Evolutionary conservation across 2,797 vertebrate species (phyloP).

Genomic region (Myripristis murdjan): DNA sequence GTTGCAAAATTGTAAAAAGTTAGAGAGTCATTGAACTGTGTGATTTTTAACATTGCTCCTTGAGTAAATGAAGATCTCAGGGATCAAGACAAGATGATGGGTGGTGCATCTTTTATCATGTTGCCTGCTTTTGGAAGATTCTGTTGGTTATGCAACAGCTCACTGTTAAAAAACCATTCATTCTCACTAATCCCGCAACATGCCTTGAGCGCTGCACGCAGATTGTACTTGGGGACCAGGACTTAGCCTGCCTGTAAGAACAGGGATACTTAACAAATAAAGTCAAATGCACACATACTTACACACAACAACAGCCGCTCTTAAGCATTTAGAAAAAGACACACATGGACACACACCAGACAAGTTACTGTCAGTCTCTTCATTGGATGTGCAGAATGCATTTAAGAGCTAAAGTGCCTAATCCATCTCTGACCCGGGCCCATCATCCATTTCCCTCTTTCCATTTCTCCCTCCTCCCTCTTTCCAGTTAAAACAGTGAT

Average conservation of each 20-base stretch:
- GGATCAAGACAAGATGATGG: constrained; percentile 39
- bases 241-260: constrained; percentile 16
- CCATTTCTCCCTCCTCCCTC: background rate
- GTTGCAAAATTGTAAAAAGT: background rate
- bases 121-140: constrained; percentile 52
- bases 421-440: constrained; percentile 25
- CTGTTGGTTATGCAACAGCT: constrained; percentile 45
- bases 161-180: constrained; percentile 35
- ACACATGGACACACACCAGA: background rate
- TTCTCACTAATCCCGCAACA: constrained; percentile 54
- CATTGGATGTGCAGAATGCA: constrained; percentile 3
- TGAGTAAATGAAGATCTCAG: constrained; percentile 22
- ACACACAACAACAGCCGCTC: background rate
- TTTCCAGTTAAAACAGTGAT: constrained; percentile 34
- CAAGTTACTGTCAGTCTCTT: background rate
- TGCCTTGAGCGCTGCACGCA: constrained; percentile 24
- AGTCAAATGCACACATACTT: background rate
- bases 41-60: constrained; percentile 2
- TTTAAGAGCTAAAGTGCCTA: constrained; percentile 17
- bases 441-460: background rate
- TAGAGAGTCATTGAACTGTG: background rate
- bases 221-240: constrained; percentile 31
- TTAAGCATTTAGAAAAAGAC: background rate
- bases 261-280: constrained; percentile 13
- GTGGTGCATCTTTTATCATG: background rate